These are phyloP conservation scores for Murina feae DNA, from an alignment of 2,113 vertebrate genomes.

Conservation along the genomic window DNA sequence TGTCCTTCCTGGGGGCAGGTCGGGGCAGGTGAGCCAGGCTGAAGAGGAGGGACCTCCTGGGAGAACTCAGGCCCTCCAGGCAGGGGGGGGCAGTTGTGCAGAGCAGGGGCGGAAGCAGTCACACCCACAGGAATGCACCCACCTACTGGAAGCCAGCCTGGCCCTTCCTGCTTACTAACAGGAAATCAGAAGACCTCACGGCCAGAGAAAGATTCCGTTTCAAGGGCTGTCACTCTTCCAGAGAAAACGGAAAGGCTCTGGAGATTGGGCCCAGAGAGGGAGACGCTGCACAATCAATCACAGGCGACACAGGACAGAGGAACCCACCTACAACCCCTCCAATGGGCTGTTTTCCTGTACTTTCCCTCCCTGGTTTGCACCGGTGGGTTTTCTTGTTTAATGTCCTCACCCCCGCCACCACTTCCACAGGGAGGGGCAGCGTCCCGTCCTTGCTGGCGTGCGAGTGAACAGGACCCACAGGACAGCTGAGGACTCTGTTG, in stretches of 20 bases:
- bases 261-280: not conserved
- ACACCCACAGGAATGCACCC: not conserved
- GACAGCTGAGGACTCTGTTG: not conserved
- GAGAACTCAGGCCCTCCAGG: not conserved
- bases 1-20: not conserved
- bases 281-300: not conserved
- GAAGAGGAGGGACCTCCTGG: not conserved
- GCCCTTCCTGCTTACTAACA: not conserved
- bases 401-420: not conserved
- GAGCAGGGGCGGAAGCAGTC: not conserved
- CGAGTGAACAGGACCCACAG: not conserved
- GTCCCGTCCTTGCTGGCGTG: accelerated
- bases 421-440: not conserved
- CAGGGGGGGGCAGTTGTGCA: not conserved
- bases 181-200: not conserved
- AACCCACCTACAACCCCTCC: too few relatives aligned
- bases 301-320: not conserved
- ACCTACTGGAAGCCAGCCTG: not conserved
- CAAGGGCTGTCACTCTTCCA: not conserved
- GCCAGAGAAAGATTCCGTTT: not conserved
- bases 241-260: not conserved
- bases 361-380: not conserved
- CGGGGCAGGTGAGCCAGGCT: not conserved
- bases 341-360: too few relatives aligned
- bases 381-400: not conserved